Percentiles rank a stretch among this genome's conserved stretches.
These are phyloP conservation scores for Cantharis rustica DNA, from an alignment of 2,888 invertebrate species.

Conservation along the genomic window DNA sequence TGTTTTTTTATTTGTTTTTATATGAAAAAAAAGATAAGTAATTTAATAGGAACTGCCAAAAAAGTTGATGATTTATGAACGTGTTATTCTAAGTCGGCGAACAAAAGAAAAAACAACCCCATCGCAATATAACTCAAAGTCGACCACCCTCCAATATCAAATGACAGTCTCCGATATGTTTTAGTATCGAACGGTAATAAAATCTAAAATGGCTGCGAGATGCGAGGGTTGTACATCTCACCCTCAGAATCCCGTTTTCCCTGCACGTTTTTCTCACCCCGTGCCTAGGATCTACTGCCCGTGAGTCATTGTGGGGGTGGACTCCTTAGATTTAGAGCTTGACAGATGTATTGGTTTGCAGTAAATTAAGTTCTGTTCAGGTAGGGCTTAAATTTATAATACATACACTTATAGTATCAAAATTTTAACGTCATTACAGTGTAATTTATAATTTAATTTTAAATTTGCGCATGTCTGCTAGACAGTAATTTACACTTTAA, in stretches of 20 bases:
- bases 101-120: conserved; percentile 32
- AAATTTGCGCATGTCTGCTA: neutral
- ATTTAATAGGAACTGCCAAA: conserved; percentile 27
- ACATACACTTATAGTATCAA: neutral
- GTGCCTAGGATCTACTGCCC: conserved; percentile 25
- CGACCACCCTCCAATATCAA: conserved; percentile 40
- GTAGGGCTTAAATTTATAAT: conserved; percentile 28
- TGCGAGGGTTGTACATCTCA: conserved; percentile 42
- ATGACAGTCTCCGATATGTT: conserved; percentile 50
- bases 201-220: conserved; percentile 57
- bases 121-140: conserved; percentile 32
- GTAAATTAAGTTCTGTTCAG: conserved; percentile 36
- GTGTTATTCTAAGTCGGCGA: conserved; percentile 30
- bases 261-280: conserved; percentile 34
- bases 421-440: neutral
- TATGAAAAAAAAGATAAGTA: conserved; percentile 25
- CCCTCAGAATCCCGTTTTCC: conserved; percentile 29
- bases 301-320: conserved; percentile 42
- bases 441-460: neutral
- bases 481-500: neutral
- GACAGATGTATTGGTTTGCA: conserved; percentile 40
- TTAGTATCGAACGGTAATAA: conserved; percentile 58
- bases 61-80: conserved; percentile 31
- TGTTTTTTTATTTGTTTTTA: neutral
- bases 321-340: conserved; percentile 36